Conservation (phyloP, 2,888 invertebrate species). For the Perizoma affinitatum region DNA sequence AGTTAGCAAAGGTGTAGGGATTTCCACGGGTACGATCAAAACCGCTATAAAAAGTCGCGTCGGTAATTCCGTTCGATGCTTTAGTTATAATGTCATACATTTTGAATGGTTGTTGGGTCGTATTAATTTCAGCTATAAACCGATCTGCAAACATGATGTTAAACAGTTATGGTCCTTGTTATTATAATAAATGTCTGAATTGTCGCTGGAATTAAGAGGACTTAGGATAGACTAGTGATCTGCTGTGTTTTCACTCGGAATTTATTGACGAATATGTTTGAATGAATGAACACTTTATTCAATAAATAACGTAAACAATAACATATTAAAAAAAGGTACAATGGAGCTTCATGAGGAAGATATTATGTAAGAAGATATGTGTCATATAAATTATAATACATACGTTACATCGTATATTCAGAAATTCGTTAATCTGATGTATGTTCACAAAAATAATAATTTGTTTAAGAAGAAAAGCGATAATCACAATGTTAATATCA, state of each 20-base stretch:
- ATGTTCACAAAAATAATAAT: no score
- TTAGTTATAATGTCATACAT: constrained; percentile 24
- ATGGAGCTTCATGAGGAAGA: no score
- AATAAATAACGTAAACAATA: no score
- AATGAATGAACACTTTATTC: neutral
- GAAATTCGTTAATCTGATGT: no score
- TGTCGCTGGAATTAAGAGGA: constrained; percentile 1
- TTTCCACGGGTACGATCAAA: neutral
- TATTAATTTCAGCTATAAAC: constrained; percentile 25
- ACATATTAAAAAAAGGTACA: neutral
- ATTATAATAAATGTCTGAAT: constrained; percentile 18
- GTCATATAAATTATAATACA: no score
- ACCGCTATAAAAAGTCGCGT: constrained; percentile 18
- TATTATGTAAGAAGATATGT: no score
- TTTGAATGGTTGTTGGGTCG: constrained; percentile 15
- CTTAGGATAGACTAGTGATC: neutral
- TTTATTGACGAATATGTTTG: neutral
- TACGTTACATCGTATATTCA: no score
- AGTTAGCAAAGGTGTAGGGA: no score
- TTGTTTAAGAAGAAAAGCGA: no score
- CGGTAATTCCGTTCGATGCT: constrained; percentile 3
- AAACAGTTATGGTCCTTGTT: constrained; percentile 20
- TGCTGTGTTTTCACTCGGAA: neutral
- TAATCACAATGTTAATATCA: no score
- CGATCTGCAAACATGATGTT: constrained; percentile 22